phyloP scores from a whole-genome alignment of 2,888 invertebrate genomes.

The Clanis bilineata region DNA sequence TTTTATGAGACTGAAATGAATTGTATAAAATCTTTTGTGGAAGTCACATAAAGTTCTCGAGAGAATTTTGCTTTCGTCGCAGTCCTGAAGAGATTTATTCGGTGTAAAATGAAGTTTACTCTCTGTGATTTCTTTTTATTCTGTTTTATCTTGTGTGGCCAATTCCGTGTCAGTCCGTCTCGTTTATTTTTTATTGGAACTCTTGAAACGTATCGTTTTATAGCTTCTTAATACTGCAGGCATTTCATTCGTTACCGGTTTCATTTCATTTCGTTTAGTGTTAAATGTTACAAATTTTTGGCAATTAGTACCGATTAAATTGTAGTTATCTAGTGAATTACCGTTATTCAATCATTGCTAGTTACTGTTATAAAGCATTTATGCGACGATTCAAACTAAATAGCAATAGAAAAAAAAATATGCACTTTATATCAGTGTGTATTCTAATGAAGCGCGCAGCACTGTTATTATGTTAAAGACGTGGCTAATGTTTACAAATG shows the following conservation, averaged over 20 bases:
- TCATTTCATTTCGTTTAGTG: background rate
- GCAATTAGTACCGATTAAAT: slow-evolving; percentile 7
- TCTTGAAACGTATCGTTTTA: slow-evolving; percentile 12
- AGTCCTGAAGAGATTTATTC: slow-evolving; percentile 61
- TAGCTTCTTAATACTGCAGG: slow-evolving; percentile 9
- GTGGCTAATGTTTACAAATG: slow-evolving; percentile 46
- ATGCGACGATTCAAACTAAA: background rate
- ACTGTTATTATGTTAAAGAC: slow-evolving; percentile 37
- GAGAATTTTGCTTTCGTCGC: slow-evolving; percentile 67
- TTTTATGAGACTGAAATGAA: slow-evolving; percentile 75
- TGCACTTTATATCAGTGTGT: slow-evolving; percentile 23
- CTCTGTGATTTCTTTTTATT: slow-evolving; percentile 36
- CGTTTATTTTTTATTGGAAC: background rate
- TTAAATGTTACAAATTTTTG: background rate
- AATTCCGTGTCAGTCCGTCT: slow-evolving; percentile 8
- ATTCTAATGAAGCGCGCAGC: slow-evolving; percentile 23
- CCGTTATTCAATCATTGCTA: background rate
- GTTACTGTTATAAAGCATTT: slow-evolving; percentile 6
- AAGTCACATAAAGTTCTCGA: slow-evolving; percentile 68
- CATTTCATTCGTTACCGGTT: background rate
- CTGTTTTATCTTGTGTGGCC: slow-evolving; percentile 15
- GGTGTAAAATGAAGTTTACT: slow-evolving; percentile 58
- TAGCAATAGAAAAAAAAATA: background rate
- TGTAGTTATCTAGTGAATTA: slow-evolving; percentile 10
- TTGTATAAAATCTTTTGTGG: slow-evolving; percentile 76